Percentiles rank a stretch among this genome's conserved stretches.
Evolutionary conservation across 2,113 vertebrate genomes (phyloP).

Genomic region (Eulemur macaco): DNA sequence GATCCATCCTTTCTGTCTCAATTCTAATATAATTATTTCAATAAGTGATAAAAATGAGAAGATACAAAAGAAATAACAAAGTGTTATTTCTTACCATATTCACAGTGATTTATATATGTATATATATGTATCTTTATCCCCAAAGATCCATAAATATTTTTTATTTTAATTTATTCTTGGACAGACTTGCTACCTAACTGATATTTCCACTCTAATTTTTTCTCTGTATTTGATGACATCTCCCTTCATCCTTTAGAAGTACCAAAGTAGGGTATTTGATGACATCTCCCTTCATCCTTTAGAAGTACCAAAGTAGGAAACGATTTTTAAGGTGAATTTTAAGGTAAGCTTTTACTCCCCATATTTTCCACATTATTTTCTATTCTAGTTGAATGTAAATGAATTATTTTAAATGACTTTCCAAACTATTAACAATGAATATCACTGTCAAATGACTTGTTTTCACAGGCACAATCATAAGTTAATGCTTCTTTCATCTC

Average conservation of each 20-base stretch:
- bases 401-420: conserved; percentile 46
- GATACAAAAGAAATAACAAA: background rate
- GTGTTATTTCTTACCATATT: conserved; percentile 4
- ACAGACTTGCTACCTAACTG: conserved; percentile 23
- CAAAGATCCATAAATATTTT: background rate
- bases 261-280: background rate
- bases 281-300: background rate
- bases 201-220: background rate
- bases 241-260: background rate
- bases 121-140: background rate
- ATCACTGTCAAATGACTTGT: conserved; percentile 19
- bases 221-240: background rate
- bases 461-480: background rate
- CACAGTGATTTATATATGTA: background rate
- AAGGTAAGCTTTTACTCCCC: background rate
- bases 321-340: background rate
- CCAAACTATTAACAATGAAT: background rate
- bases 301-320: background rate
- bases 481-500: background rate
- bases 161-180: background rate
- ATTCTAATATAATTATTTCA: background rate
- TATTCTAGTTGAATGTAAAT: conserved; percentile 22
- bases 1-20: background rate
- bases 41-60: conserved; percentile 26
- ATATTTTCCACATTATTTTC: conserved; percentile 18